Base-by-base conservation (phyloP, 2,888 invertebrate genomes). In the Limnephilus rhombicus region DNA sequence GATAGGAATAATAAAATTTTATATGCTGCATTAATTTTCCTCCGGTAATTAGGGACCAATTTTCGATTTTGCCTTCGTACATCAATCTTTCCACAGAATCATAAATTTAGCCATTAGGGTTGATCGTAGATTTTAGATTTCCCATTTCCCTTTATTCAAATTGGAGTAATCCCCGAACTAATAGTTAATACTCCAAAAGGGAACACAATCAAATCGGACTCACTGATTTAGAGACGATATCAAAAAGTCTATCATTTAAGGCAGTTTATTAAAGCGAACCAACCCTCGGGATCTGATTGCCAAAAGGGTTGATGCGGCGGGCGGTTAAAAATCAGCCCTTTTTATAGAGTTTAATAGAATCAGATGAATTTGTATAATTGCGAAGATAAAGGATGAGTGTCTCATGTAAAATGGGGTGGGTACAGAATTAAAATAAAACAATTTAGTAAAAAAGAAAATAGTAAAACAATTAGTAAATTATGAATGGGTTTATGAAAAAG, bases 121-220 rank as follows among this genome's bases (percentile, higher is more conserved):
- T 68, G 68, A 68, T 68, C 68, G 68, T 68, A 68, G 68, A 68
- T 68, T 68, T 68, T n/a, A 68, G 68, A 68, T 68, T 68, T 24
- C 24, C 68, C 34, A 37, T 34, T 83, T 83, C 41, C 83, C 83
- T 24, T 83, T 83, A 83, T 83, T 37, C 83, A 34, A 83, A 24
- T 37, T 83, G 83, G 34, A 83, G 24, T 83, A 83, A 83, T 83
- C 34, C 83, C 41, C 37, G 49, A 86, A 37, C 86, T 86, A 86
- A 86, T 86, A 86, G 86, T 86, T 86, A 45, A 41, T 86, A 37
- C 83, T 45, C 13, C 86, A 86, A 86, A 86, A 86, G 41, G 86
- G 45, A 45, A 86, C 37, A 86, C 45, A 86, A 86, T 86, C 86
- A 45, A 86, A 86, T 86, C 86, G 15, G 41, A 86, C 45, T 41